Percentiles rank a stretch among this genome's conserved stretches.
Evolutionary conservation across 1,140 invertebrate species (phyloP).

Genomic region (Drosophila sucinea): DNA sequence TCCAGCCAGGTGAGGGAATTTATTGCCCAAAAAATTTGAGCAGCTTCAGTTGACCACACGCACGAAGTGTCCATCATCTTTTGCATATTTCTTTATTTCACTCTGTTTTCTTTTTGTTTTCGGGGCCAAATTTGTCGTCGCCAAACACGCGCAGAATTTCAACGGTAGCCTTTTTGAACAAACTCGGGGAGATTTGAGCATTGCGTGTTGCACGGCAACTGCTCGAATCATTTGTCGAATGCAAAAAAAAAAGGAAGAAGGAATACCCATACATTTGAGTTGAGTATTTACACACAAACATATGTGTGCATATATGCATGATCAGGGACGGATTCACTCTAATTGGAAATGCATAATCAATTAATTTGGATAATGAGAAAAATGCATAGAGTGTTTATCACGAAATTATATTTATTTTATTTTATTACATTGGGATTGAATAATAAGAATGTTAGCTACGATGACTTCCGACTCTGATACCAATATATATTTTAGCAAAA

Average conservation of each 20-base stretch:
- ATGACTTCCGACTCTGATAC: no score
- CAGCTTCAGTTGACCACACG: constrained; percentile 61
- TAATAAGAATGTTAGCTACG: no score
- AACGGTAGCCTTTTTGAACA: constrained; percentile 64
- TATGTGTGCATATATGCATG: no score
- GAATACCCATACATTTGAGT: neutral
- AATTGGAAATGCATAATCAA: no score
- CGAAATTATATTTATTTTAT: no score
- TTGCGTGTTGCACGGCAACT: constrained; percentile 57
- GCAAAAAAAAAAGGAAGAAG: constrained; percentile 19
- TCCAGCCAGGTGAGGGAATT: constrained; percentile 68
- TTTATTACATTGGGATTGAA: no score
- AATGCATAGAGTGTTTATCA: no score
- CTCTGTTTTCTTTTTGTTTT: neutral
- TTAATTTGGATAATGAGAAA: no score
- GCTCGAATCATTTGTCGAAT: constrained; percentile 29
- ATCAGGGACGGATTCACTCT: neutral
- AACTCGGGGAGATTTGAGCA: constrained; percentile 27
- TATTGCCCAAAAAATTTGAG: constrained; percentile 43
- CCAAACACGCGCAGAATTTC: constrained; percentile 52
- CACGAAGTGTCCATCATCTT: constrained; percentile 67
- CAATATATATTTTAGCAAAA: no score
- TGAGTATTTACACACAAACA: no score
- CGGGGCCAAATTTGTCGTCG: constrained; percentile 59
- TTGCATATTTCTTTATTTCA: constrained; percentile 11